Percentiles rank a stretch among this genome's conserved stretches.
Evolutionary conservation across 2,113 vertebrate species (phyloP).

Genomic region (Apaloderma vittatum): DNA sequence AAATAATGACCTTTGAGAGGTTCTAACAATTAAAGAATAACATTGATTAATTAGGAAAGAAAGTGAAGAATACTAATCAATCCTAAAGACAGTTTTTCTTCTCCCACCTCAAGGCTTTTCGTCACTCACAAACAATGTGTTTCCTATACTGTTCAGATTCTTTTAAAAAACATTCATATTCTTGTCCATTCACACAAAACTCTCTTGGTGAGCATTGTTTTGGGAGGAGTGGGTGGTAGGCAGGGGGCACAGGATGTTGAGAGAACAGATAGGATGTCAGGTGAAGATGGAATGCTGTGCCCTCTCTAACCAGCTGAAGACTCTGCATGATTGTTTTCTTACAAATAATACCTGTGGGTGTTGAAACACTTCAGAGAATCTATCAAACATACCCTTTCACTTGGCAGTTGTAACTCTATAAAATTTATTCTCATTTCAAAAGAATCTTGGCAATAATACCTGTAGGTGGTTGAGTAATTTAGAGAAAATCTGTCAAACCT

Average conservation of each 20-base stretch:
- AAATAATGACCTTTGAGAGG: slow-evolving; percentile 58
- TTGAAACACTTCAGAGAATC: slow-evolving; percentile 80
- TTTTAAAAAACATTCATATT: slow-evolving; percentile 76
- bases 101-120: slow-evolving; percentile 40
- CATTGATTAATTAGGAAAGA: slow-evolving; percentile 70
- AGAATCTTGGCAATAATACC: slow-evolving; percentile 74
- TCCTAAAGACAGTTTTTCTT: slow-evolving; percentile 73
- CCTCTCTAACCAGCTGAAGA: slow-evolving; percentile 83
- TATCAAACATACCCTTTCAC: slow-evolving; percentile 80
- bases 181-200: slow-evolving; percentile 78
- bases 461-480: slow-evolving; percentile 80
- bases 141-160: slow-evolving; percentile 50
- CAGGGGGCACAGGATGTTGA: slow-evolving; percentile 72
- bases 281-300: slow-evolving; percentile 81
- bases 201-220: slow-evolving; percentile 76
- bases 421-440: slow-evolving; percentile 81
- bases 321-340: slow-evolving; percentile 83
- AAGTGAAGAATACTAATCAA: slow-evolving; percentile 68
- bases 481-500: slow-evolving; percentile 77
- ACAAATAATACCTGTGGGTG: slow-evolving; percentile 88
- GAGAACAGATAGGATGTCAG: slow-evolving; percentile 79
- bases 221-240: slow-evolving; percentile 74
- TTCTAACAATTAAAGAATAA: slow-evolving; percentile 59
- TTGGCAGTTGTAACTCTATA: slow-evolving; percentile 76
- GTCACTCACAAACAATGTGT: slow-evolving; percentile 47